phyloP scores from a whole-genome alignment of 2,888 invertebrate species.

The Trachelus troglodyta region DNA sequence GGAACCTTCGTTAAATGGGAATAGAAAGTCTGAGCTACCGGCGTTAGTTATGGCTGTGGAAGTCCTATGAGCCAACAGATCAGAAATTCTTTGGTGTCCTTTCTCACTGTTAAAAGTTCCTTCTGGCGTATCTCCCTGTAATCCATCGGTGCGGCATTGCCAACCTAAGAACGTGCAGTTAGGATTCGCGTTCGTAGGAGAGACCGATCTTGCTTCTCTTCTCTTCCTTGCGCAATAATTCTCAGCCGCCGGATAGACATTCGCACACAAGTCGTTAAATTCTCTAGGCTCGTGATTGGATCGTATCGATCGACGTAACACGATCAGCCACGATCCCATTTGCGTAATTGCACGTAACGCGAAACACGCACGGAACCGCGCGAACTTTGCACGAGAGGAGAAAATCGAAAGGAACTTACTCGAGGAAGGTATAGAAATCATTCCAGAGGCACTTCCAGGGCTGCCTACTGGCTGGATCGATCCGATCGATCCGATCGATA shows the following conservation, averaged over 20 bases:
- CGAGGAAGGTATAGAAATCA: neutral
- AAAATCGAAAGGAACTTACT: neutral
- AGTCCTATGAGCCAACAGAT: neutral
- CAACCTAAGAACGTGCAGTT: neutral
- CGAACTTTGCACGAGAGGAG: neutral
- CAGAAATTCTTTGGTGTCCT: neutral
- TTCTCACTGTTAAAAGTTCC: neutral
- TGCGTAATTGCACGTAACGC: neutral
- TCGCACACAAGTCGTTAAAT: neutral
- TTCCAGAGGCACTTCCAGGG: neutral
- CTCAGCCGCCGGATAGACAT: neutral
- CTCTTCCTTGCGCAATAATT: neutral
- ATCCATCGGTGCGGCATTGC: neutral
- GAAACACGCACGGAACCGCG: neutral
- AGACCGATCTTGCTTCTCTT: neutral
- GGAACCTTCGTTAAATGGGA: constrained; percentile 28
- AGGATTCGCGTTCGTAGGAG: neutral
- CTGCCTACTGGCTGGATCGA: constrained; percentile 21
- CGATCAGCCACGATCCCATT: neutral
- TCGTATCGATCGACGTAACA: neutral
- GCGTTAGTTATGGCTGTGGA: neutral
- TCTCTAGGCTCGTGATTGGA: neutral
- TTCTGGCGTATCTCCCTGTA: neutral
- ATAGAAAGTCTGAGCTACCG: constrained; percentile 27
- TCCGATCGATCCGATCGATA: constrained; percentile 15